Conservation (phyloP, 2,888 invertebrate genomes). For the Chymomyza amoena region DNA sequence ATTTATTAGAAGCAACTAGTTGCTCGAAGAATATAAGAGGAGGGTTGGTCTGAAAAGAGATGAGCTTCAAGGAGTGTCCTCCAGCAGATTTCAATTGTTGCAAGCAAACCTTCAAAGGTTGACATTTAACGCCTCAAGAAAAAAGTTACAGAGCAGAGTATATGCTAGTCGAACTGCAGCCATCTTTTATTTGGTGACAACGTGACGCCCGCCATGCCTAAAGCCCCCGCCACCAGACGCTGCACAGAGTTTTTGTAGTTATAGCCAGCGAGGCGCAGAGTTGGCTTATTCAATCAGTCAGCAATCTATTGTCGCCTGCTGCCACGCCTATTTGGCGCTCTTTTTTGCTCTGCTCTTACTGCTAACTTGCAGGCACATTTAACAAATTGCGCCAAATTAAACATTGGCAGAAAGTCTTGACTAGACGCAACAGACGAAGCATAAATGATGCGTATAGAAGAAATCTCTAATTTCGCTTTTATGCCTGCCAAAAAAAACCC, state of each 20-base stretch:
- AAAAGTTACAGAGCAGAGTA: too few relatives aligned
- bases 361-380: conserved; percentile 32
- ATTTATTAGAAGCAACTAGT: too few relatives aligned
- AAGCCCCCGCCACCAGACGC: conserved; percentile 1
- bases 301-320: conserved; percentile 29
- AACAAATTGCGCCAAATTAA: conserved; percentile 62
- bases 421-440: conserved; percentile 10
- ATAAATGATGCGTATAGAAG: conserved; percentile 41
- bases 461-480: conserved; percentile 42
- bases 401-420: conserved; percentile 17
- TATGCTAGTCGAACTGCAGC: too few relatives aligned
- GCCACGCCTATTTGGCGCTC: neutral
- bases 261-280: conserved; percentile 41
- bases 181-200: too few relatives aligned
- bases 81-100: too few relatives aligned
- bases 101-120: too few relatives aligned
- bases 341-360: neutral
- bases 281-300: conserved; percentile 28
- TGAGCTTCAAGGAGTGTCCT: too few relatives aligned
- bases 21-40: too few relatives aligned
- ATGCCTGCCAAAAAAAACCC: conserved; percentile 27
- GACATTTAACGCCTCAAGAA: too few relatives aligned
- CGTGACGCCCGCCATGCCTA: too few relatives aligned
- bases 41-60: too few relatives aligned
- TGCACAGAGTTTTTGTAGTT: conserved; percentile 14